Conservation (phyloP, 2,113 vertebrate genomes). For the Perca fluviatilis region DNA sequence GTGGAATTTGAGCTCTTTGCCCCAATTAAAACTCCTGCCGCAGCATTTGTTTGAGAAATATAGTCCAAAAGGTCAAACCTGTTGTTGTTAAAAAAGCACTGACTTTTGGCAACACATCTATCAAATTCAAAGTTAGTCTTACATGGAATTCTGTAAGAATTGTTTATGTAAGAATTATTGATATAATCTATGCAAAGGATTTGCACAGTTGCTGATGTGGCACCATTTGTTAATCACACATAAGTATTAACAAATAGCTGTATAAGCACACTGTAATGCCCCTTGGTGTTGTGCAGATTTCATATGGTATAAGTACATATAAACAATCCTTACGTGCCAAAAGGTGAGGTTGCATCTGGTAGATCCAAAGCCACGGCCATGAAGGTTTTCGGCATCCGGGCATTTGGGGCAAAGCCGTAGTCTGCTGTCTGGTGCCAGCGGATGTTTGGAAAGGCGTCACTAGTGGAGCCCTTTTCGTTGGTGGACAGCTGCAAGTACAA, state of each 20-base stretch:
- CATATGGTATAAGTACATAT: neutral
- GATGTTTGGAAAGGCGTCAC: constrained; percentile 83
- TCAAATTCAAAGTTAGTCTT: neutral
- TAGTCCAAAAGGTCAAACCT: neutral
- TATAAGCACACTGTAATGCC: neutral
- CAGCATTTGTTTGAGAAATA: neutral
- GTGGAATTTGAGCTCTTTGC: neutral
- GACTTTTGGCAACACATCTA: neutral
- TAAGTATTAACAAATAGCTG: neutral
- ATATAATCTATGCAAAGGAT: neutral
- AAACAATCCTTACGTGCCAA: constrained; percentile 81
- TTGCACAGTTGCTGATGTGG: neutral
- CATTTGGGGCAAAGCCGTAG: constrained; percentile 87
- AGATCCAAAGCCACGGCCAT: constrained; percentile 95
- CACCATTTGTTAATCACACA: neutral
- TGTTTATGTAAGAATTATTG: neutral
- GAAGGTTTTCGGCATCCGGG: constrained; percentile 89
- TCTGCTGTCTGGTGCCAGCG: constrained; percentile 96
- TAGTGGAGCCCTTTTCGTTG: neutral
- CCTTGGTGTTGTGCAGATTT: neutral
- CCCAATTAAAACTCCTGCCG: neutral
- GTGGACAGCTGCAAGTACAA: constrained; percentile 85
- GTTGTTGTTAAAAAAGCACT: neutral
- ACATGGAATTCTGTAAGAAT: too few species aligned
- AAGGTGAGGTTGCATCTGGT: constrained; percentile 87